These are phyloP conservation scores for Stenichneumon culpator DNA, from an alignment of 2,888 invertebrate genomes.

Conservation along the genomic window DNA sequence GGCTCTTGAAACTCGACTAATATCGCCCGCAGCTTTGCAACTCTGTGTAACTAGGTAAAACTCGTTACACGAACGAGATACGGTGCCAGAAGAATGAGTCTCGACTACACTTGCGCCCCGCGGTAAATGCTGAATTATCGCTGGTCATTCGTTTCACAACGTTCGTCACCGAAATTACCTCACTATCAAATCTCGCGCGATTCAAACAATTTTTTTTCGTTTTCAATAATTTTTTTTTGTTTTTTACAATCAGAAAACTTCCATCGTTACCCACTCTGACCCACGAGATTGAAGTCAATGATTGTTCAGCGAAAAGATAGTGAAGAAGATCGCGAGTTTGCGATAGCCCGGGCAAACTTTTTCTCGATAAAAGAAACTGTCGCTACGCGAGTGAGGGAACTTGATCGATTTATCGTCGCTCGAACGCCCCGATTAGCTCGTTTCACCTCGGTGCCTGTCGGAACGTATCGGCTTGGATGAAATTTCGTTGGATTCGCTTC, in stretches of 20 bases:
- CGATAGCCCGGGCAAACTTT: not conserved
- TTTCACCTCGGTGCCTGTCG: constrained; percentile 29
- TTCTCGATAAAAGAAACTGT: constrained; percentile 18
- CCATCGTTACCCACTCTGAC: not conserved
- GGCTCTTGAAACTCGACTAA: constrained; percentile 73
- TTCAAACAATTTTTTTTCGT: not conserved
- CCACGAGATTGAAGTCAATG: not conserved
- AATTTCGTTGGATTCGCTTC: constrained; percentile 51
- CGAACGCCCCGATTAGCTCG: constrained; percentile 40
- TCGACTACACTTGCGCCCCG: constrained; percentile 1
- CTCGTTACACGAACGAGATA: constrained; percentile 67
- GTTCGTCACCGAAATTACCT: constrained; percentile 32
- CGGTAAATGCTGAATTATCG: constrained; percentile 43
- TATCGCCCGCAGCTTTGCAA: constrained; percentile 67
- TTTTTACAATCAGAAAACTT: constrained; percentile 7
- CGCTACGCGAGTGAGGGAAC: not conserved
- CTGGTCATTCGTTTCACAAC: constrained; percentile 44
- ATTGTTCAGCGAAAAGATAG: not conserved
- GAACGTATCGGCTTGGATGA: constrained; percentile 33
- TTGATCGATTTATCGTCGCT: constrained; percentile 33
- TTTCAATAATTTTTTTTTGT: no score
- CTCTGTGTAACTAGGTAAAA: constrained; percentile 60
- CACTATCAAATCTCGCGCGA: not conserved
- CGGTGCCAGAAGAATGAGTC: constrained; percentile 38
- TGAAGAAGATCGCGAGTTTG: not conserved